phyloP scores from a whole-genome alignment of 2,888 invertebrate species.

The Bibio marci region DNA sequence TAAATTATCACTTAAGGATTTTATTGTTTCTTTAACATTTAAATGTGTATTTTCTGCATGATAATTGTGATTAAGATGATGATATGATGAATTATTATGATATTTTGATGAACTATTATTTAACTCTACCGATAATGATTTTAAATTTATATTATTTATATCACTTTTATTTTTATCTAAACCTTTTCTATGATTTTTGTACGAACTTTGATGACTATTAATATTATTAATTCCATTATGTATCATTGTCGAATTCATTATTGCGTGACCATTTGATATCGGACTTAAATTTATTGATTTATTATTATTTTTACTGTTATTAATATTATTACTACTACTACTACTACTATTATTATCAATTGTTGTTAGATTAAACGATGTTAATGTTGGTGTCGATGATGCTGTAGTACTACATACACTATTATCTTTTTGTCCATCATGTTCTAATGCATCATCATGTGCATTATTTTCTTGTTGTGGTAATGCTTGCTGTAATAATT shows the following conservation, averaged over 20 bases:
- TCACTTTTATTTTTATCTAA: constrained; percentile 21
- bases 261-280: neutral
- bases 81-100: too few species aligned
- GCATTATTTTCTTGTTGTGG: constrained; percentile 37
- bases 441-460: neutral
- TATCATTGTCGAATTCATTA: neutral
- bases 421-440: too few species aligned
- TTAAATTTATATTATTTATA: neutral
- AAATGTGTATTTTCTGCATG: too few species aligned
- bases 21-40: too few species aligned
- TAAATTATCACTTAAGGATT: too few species aligned
- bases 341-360: neutral
- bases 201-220: neutral
- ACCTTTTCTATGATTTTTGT: constrained; percentile 19
- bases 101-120: too few species aligned
- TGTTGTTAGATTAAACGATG: neutral
- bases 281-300: constrained; percentile 4
- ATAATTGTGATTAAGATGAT: too few species aligned
- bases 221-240: neutral
- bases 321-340: neutral
- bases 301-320: constrained; percentile 8
- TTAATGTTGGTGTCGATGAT: neutral
- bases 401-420: constrained; percentile 1
- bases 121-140: too few species aligned
- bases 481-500: constrained; percentile 78